Evolutionary conservation across 2,888 invertebrate genomes (phyloP).

Genomic region (Anagyrus pseudococci): DNA sequence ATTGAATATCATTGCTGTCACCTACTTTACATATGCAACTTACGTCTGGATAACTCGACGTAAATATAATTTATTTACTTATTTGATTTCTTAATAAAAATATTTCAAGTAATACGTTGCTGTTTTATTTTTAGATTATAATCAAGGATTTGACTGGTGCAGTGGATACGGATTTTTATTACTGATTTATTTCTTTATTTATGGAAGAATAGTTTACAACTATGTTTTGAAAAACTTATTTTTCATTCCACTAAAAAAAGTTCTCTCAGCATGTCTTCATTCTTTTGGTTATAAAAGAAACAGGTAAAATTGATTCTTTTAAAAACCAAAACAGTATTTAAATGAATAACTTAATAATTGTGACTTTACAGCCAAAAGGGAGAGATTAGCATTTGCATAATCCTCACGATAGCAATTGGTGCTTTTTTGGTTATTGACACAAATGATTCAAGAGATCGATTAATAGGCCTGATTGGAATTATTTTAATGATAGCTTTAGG

Average conservation of each 20-base stretch:
- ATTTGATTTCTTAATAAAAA: background rate
- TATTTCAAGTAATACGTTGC: background rate
- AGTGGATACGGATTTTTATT: slow-evolving; percentile 77
- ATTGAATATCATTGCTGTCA: slow-evolving; percentile 46
- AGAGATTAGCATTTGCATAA: slow-evolving; percentile 3
- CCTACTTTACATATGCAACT: slow-evolving; percentile 50
- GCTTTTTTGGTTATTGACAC: slow-evolving; percentile 73
- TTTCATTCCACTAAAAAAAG: slow-evolving; percentile 1
- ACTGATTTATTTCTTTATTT: slow-evolving; percentile 68
- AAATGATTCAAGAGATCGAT: slow-evolving; percentile 63
- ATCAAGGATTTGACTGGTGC: slow-evolving; percentile 61
- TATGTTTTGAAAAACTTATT: slow-evolving; percentile 66
- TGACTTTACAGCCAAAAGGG: background rate
- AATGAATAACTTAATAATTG: too few species aligned
- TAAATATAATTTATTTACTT: slow-evolving; percentile 39
- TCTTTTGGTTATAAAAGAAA: background rate
- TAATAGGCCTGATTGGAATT: slow-evolving; percentile 75
- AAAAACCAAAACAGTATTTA: background rate
- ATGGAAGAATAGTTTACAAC: slow-evolving; percentile 71
- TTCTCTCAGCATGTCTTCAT: background rate
- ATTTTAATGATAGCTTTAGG: slow-evolving; percentile 68
- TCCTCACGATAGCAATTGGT: slow-evolving; percentile 40
- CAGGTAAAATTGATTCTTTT: background rate
- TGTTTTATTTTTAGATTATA: slow-evolving; percentile 39
- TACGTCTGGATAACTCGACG: slow-evolving; percentile 47